phyloP scores from a whole-genome alignment of 1,140 invertebrate genomes.

The Philotrypesis tridentata region DNA sequence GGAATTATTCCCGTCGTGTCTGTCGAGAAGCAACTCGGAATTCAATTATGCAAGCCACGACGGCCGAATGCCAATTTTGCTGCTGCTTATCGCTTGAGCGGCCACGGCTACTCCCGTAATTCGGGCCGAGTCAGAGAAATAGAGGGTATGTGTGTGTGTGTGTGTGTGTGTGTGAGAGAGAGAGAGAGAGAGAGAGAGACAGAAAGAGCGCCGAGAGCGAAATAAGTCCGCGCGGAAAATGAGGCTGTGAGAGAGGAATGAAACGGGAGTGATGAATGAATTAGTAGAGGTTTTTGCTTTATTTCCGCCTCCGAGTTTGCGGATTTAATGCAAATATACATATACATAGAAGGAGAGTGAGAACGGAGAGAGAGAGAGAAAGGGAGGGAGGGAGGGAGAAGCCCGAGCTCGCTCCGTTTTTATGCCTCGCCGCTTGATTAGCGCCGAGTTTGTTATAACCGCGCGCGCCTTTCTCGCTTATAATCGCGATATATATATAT shows the following conservation, averaged over 20 bases:
- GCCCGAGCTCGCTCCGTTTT: background rate
- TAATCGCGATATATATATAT: background rate
- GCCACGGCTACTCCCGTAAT: background rate
- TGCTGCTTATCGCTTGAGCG: constrained; percentile 54
- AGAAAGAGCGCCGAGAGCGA: constrained; percentile 54
- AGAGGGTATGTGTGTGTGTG: no score
- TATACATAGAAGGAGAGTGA: no score
- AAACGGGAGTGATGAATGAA: background rate
- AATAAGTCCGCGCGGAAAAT: constrained; percentile 60
- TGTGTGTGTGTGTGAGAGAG: no score
- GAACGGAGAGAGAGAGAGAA: no score
- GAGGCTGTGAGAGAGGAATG: background rate
- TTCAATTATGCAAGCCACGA: constrained; percentile 67
- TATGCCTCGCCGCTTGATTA: background rate
- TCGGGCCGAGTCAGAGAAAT: background rate
- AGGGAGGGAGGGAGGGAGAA: no score
- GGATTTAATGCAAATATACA: background rate
- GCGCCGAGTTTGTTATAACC: no score
- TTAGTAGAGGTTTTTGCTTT: background rate
- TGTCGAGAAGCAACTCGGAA: constrained; percentile 68
- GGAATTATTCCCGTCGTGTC: constrained; percentile 69
- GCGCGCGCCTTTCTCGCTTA: background rate
- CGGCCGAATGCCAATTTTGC: constrained; percentile 66
- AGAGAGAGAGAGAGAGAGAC: no score
- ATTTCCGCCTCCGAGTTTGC: background rate